Base-by-base conservation (phyloP, 2,888 invertebrate genomes). In the Ichneumoninae sp. region DNA sequence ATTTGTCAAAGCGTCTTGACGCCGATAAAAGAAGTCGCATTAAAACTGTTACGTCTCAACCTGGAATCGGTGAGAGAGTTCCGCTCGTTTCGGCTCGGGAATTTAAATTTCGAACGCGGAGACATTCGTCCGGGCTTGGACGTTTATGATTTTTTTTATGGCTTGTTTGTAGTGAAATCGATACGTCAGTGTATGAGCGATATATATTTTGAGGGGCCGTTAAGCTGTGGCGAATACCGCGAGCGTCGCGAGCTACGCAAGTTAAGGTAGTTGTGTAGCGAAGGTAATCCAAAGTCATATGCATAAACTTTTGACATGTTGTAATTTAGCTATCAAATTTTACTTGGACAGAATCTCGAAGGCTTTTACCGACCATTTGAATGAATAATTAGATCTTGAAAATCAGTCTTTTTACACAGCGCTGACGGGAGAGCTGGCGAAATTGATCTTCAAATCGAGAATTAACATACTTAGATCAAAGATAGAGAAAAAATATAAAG, bases 1-100 rank as follows among this genome's bases (percentile, higher is more conserved):
- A 79, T 57, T 68, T 73, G 33, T 26, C 13, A 22, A 36, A 22
- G 13, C 19, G 54, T 22, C 22, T 36, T 33, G 30, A 54, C 19
- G 63, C 33, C 63, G 63, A 63, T 63, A 63, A 63, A 16, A 33
- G 30, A 33, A n/a, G 33, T 63, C 30, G 30, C n/a, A 16, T 63
- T 33, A 57, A 13, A 26, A 22, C 10, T 26, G 22, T 57, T 26
- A 57, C 26, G 26, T 26, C 26, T 4, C 54, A 26, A 26, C 10
- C 22, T 26, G 4, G 13, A 57, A 13, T 57, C 22, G 3, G 4
- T 10, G 22, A 57, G 22, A 10, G 40, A 8, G 40, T 3, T 40
- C 10, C 8, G 8, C n/a, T 19, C 54, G 19, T 54, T 54, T 54
- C 10, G 22, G 19, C 19, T 0, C 3, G 8, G 19, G 19, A 54